These are phyloP conservation scores for Ectobius pallidus DNA, from an alignment of 2,888 invertebrate species.

Conservation along the genomic window DNA sequence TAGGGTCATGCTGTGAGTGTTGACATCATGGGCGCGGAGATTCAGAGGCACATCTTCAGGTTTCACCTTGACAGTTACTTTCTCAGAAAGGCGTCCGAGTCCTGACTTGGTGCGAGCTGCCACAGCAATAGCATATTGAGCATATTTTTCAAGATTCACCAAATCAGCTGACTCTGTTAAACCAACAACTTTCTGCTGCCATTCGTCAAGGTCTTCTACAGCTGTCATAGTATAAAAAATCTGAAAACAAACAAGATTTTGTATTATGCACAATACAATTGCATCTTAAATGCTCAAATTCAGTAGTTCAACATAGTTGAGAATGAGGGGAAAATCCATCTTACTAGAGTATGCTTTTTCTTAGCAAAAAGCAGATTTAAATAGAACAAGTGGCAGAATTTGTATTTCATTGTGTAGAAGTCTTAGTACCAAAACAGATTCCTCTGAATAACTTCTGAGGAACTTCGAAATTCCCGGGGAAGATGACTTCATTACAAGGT, in stretches of 20 bases:
- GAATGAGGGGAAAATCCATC: too few relatives aligned
- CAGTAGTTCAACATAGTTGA: too few relatives aligned
- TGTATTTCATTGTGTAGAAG: too few relatives aligned
- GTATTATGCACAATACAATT: neutral
- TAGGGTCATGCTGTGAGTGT: conserved; percentile 91
- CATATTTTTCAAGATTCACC: conserved; percentile 86
- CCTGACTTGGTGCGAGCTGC: conserved; percentile 84
- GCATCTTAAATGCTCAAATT: too few relatives aligned
- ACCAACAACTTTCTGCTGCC: conserved; percentile 85
- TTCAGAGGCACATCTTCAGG: conserved; percentile 92
- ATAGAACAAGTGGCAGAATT: too few relatives aligned
- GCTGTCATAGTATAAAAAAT: conserved; percentile 94
- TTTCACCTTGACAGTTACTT: conserved; percentile 87
- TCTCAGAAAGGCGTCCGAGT: conserved; percentile 85
- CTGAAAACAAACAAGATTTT: too few relatives aligned
- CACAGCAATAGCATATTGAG: conserved; percentile 89
- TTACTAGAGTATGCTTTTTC: too few relatives aligned
- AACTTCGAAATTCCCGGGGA: too few relatives aligned
- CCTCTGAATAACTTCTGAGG: too few relatives aligned
- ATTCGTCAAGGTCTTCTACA: conserved; percentile 89
- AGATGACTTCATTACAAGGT: too few relatives aligned
- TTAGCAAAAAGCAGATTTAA: too few relatives aligned
- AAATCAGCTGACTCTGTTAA: conserved; percentile 89
- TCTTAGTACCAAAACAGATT: too few relatives aligned
- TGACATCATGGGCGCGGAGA: conserved; percentile 86